phyloP scores from a whole-genome alignment of 2,797 vertebrate genomes.

The Lepus oiostolus region DNA sequence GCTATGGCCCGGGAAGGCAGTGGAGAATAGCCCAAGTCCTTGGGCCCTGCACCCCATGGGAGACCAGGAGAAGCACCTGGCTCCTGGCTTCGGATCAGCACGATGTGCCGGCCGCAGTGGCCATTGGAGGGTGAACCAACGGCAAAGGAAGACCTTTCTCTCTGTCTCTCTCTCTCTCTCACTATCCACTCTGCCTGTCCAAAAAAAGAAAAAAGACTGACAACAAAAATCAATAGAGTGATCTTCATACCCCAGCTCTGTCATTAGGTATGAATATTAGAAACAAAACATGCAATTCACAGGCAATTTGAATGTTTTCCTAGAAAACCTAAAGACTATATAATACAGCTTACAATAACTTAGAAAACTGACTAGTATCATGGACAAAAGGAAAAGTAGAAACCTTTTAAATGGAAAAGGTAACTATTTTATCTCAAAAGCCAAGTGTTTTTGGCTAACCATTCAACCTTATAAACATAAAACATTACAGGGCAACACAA shows the following conservation, averaged over 20 bases:
- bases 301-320: background rate
- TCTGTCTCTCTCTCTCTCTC: too few relatives aligned
- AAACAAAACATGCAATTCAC: constrained; percentile 6
- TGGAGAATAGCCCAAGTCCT: too few relatives aligned
- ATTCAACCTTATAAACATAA: background rate
- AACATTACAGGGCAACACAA: background rate
- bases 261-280: background rate
- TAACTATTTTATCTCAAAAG: background rate
- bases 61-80: too few relatives aligned
- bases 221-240: background rate
- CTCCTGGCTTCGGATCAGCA: too few relatives aligned
- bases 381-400: background rate
- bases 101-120: too few relatives aligned
- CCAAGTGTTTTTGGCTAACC: background rate
- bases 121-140: too few relatives aligned
- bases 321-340: background rate
- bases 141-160: too few relatives aligned
- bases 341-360: background rate
- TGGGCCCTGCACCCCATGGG: too few relatives aligned
- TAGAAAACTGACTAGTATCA: background rate
- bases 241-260: background rate
- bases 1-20: too few relatives aligned
- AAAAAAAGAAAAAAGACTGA: background rate
- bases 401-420: background rate
- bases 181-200: too few relatives aligned